Percentiles rank a stretch among this genome's conserved stretches.
These are phyloP conservation scores for Rissa tridactyla DNA, from an alignment of 2,113 vertebrate species.

Conservation along the genomic window DNA sequence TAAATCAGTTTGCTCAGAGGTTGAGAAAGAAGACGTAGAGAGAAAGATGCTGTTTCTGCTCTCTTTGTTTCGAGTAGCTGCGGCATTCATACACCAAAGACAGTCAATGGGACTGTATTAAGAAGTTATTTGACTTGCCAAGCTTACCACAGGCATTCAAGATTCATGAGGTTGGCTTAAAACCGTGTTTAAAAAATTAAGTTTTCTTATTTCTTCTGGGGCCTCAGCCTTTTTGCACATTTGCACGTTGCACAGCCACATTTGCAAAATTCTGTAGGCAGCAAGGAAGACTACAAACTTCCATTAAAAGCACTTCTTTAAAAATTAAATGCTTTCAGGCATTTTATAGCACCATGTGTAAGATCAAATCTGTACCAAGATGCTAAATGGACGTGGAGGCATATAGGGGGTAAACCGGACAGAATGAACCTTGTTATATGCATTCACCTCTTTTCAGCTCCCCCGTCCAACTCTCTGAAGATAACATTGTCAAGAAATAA, in stretches of 20 bases:
- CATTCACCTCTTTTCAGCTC: background rate
- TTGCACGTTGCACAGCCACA: background rate
- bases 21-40: background rate
- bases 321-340: background rate
- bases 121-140: background rate
- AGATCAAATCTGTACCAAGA: background rate
- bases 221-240: background rate
- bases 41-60: background rate
- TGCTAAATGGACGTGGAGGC: background rate
- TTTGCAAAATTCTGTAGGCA: background rate
- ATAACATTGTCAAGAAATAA: background rate
- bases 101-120: background rate
- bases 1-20: background rate
- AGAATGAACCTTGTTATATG: background rate
- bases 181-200: background rate
- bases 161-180: background rate
- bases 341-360: background rate
- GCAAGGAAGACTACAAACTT: background rate
- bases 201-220: background rate
- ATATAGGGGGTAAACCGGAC: background rate
- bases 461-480: background rate
- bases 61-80: background rate
- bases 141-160: background rate
- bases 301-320: background rate
- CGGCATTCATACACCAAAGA: background rate